phyloP scores from a whole-genome alignment of 2,113 vertebrate species.

The Aviceda subcristata region DNA sequence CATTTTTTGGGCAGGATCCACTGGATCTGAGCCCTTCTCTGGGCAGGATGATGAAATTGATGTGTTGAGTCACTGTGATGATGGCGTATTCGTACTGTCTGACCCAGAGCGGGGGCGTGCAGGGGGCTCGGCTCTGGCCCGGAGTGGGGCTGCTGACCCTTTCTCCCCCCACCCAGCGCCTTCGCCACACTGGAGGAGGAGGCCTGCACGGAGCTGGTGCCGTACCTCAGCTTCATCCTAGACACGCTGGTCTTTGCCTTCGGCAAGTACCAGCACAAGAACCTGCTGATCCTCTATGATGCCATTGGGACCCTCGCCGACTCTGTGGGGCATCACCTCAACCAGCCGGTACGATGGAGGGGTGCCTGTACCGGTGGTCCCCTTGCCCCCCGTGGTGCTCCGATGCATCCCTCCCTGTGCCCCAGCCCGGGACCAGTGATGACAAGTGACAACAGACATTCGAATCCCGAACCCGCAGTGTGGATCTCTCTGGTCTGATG shows the following conservation, averaged over 20 bases:
- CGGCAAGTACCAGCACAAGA: conserved; percentile 97
- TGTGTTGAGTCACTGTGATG: neutral
- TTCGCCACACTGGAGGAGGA: conserved; percentile 95
- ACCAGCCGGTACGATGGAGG: conserved; percentile 78
- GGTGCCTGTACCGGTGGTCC: no score
- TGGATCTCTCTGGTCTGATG: neutral
- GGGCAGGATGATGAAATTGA: neutral
- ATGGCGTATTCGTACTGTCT: neutral
- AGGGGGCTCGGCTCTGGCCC: accelerated
- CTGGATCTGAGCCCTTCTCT: neutral
- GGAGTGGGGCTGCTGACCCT: neutral
- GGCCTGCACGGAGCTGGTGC: conserved; percentile 94
- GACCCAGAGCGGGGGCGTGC: neutral
- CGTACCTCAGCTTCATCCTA: conserved; percentile 93
- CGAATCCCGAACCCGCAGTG: neutral
- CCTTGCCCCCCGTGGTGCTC: accelerated
- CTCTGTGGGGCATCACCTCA: conserved; percentile 94
- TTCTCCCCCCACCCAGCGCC: conserved; percentile 68
- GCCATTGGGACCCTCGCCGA: conserved; percentile 93
- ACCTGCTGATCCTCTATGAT: conserved; percentile 93
- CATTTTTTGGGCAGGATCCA: neutral
- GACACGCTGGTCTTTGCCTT: conserved; percentile 96
- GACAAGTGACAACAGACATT: neutral
- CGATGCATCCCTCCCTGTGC: neutral
- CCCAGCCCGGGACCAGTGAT: neutral